Percentiles rank a stretch among this genome's conserved stretches.
Conservation (phyloP, 1,140 invertebrate genomes). For the Myzus persicae region DNA sequence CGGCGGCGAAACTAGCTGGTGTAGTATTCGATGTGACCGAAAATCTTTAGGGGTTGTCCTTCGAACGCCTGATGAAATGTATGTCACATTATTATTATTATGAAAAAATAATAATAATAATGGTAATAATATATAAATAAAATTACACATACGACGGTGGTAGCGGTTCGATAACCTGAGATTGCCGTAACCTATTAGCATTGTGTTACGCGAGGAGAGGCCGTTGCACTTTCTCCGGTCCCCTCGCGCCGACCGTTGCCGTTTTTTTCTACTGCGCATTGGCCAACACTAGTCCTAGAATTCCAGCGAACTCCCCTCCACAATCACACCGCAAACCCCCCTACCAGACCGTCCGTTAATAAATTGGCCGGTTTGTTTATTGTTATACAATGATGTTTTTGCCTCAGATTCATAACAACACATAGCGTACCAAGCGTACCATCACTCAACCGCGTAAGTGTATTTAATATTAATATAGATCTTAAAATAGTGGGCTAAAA, state of each 20-base stretch:
- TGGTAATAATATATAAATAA: conserved; percentile 13
- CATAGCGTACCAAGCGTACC: too few relatives aligned
- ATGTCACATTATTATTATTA: conserved; percentile 21
- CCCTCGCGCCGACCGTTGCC: not conserved
- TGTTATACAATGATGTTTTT: not conserved
- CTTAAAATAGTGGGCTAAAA: not conserved
- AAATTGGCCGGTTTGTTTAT: not conserved
- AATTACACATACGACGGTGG: conserved; percentile 47
- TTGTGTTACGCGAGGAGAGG: conserved; percentile 56
- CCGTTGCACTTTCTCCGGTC: conserved; percentile 57
- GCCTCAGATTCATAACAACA: not conserved
- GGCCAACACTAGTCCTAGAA: conserved; percentile 44
- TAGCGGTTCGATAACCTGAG: conserved; percentile 53
- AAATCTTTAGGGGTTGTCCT: conserved; percentile 45
- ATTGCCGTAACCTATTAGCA: conserved; percentile 57
- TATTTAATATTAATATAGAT: not conserved
- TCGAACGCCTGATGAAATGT: conserved; percentile 23
- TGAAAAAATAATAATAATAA: not conserved
- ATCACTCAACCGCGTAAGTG: not conserved
- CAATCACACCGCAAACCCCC: not conserved
- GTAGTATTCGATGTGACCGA: not conserved
- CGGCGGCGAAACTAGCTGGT: not conserved
- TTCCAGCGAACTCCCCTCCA: not conserved
- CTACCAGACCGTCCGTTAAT: not conserved
- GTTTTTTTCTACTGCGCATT: not conserved